These are phyloP conservation scores for Glyptemys insculpta DNA, from an alignment of 2,797 vertebrate species.

Conservation along the genomic window DNA sequence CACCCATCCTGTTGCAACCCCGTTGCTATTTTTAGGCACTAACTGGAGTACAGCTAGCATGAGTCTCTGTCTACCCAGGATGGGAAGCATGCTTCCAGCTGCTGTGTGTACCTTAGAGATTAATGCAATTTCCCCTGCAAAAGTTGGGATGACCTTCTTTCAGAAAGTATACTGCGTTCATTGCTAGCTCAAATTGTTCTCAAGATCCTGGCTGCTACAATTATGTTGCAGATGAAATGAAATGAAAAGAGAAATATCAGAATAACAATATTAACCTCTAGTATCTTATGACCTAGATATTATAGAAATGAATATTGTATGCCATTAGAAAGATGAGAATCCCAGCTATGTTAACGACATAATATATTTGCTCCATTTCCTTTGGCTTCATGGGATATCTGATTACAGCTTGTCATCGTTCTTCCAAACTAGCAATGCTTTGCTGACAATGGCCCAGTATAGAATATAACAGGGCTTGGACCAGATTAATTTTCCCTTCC, in stretches of 20 bases:
- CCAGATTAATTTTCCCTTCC: background rate
- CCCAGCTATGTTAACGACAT: background rate
- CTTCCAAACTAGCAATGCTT: background rate
- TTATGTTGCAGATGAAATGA: background rate
- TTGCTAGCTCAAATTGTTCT: background rate
- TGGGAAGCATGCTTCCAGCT: background rate
- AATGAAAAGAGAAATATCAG: background rate
- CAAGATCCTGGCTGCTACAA: background rate
- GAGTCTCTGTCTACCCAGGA: background rate
- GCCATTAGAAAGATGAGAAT: background rate
- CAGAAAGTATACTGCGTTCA: accelerated
- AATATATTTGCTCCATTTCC: background rate
- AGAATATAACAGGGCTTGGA: background rate
- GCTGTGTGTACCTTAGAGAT: background rate
- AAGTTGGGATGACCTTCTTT: background rate
- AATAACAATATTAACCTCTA: background rate
- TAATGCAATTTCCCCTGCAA: background rate
- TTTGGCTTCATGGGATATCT: background rate
- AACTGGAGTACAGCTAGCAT: background rate
- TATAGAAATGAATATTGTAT: background rate
- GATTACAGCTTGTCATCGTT: background rate
- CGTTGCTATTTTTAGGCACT: background rate
- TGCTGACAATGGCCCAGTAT: background rate
- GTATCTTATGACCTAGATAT: background rate
- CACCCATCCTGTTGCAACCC: background rate